phyloP scores from a whole-genome alignment of 2,113 vertebrate species.

The Romanogobio albipinnatus region DNA sequence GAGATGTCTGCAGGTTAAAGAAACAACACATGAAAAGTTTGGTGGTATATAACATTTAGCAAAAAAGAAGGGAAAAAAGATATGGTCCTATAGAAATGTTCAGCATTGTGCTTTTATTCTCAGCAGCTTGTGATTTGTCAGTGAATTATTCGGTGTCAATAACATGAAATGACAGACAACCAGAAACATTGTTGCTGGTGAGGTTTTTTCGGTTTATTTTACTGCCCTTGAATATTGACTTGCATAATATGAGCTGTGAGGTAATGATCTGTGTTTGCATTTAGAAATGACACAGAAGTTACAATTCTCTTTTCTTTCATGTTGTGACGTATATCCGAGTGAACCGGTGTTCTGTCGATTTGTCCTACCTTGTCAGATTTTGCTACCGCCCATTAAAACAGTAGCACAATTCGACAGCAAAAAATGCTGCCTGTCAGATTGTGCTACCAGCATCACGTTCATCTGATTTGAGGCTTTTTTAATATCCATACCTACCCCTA shows the following conservation, averaged over 20 bases:
- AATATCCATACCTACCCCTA: too few species aligned
- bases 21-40: background rate
- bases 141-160: background rate
- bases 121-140: constrained; percentile 11
- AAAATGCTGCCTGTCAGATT: too few species aligned
- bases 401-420: too few species aligned
- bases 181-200: background rate
- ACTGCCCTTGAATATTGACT: background rate
- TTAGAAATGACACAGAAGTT: too few species aligned
- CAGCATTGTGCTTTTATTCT: background rate
- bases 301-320: too few species aligned
- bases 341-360: too few species aligned
- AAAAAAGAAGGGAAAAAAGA: background rate
- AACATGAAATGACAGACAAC: background rate
- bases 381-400: too few species aligned
- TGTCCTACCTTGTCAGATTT: too few species aligned
- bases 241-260: too few species aligned
- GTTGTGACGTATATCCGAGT: too few species aligned
- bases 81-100: background rate
- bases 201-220: background rate
- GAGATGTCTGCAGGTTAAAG: background rate
- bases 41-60: background rate
- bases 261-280: background rate
- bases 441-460: too few species aligned
- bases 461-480: too few species aligned